Percentiles rank a stretch among this genome's conserved stretches.
Conservation (phyloP, 2,113 vertebrate genomes). For the Suncus etruscus region DNA sequence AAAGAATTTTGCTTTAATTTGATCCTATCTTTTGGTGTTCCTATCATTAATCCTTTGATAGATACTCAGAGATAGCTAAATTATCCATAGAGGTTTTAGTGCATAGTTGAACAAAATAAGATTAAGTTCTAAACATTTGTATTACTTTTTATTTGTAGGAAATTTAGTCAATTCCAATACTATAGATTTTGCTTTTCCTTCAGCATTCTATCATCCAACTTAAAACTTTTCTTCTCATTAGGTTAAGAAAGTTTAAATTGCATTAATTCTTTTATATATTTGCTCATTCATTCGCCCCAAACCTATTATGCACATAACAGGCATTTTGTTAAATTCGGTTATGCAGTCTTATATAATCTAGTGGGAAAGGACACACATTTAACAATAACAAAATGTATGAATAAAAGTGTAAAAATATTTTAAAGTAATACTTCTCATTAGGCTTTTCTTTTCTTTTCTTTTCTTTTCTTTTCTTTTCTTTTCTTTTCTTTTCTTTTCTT, state of each 20-base stretch:
- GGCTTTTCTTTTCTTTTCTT: background rate
- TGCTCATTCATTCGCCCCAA: background rate
- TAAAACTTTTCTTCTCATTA: background rate
- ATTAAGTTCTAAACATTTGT: background rate
- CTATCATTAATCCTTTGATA: background rate
- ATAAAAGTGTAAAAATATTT: background rate
- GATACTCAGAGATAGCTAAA: background rate
- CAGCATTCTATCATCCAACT: background rate
- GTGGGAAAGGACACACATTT: background rate
- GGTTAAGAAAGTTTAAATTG: background rate
- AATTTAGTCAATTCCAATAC: background rate
- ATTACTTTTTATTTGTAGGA: background rate
- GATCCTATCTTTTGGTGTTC: background rate
- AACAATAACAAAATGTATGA: background rate
- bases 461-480: background rate
- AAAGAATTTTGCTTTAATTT: background rate
- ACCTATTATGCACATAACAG: background rate
- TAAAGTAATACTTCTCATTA: background rate
- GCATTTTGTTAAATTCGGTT: background rate
- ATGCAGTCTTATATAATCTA: background rate
- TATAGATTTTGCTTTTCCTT: background rate
- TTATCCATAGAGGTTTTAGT: constrained; percentile 9
- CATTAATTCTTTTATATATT: background rate
- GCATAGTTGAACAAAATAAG: background rate
- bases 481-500: background rate